Evolutionary conservation across 2,113 vertebrate genomes (phyloP).

Genomic region (Terrapene triunguis): DNA sequence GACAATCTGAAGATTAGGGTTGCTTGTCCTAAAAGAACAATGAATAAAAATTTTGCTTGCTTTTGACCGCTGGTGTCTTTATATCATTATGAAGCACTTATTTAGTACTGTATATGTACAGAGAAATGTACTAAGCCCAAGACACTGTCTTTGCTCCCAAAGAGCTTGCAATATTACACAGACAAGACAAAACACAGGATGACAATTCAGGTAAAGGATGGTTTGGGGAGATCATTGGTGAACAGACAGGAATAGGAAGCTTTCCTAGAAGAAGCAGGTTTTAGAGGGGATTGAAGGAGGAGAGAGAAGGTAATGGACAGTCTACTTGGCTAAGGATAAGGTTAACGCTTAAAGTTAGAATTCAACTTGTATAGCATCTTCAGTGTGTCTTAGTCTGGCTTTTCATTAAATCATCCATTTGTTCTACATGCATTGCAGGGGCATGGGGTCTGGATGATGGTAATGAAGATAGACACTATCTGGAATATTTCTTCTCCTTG

Average conservation of each 20-base stretch:
- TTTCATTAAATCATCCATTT: slow-evolving; percentile 32
- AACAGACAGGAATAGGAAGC: background rate
- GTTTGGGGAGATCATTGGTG: slow-evolving; percentile 25
- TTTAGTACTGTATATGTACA: background rate
- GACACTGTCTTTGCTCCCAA: background rate
- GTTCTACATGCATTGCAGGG: background rate
- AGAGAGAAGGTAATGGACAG: slow-evolving; percentile 26
- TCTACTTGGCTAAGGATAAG: background rate
- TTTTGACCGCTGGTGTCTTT: background rate
- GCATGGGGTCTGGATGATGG: slow-evolving; percentile 19
- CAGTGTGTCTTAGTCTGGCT: background rate
- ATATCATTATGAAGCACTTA: background rate
- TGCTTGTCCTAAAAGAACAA: background rate
- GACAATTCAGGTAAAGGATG: slow-evolving; percentile 24
- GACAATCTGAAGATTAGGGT: background rate
- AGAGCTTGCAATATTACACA: background rate
- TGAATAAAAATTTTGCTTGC: background rate
- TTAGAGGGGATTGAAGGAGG: background rate
- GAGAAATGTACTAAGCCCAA: background rate
- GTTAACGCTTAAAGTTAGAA: slow-evolving; percentile 4
- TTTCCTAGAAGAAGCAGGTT: background rate
- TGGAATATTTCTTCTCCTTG: slow-evolving; percentile 31
- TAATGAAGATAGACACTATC: slow-evolving; percentile 41
- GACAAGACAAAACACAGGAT: background rate
- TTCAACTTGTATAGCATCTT: background rate